These are phyloP conservation scores for Meteorus colon DNA, from an alignment of 2,888 invertebrate species.

Conservation along the genomic window DNA sequence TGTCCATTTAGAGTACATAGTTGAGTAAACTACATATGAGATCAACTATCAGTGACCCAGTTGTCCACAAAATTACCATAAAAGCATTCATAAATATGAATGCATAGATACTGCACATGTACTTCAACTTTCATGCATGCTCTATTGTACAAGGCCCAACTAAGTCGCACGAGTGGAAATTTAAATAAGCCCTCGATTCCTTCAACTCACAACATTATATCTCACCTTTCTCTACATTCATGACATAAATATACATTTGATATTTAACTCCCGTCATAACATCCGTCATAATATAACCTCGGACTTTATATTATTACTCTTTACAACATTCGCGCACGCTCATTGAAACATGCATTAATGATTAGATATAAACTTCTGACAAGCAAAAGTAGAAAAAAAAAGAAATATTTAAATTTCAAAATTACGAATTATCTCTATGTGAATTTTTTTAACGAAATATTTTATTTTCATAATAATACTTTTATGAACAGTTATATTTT, in stretches of 20 bases:
- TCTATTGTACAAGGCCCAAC: background rate
- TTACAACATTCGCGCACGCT: background rate
- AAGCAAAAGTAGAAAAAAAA: background rate
- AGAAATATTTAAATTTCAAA: background rate
- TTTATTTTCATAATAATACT: no score
- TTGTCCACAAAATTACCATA: conserved; percentile 16
- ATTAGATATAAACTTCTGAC: background rate
- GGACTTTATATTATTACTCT: background rate
- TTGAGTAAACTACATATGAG: background rate
- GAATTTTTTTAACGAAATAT: no score
- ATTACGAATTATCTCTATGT: no score
- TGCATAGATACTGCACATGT: background rate
- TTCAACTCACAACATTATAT: background rate
- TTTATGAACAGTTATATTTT: no score
- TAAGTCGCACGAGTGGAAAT: background rate
- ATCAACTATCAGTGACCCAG: conserved; percentile 10
- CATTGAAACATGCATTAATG: background rate
- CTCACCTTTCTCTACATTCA: background rate
- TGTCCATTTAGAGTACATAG: background rate
- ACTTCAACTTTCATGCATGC: background rate
- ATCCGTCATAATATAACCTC: background rate
- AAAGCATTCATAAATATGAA: conserved; percentile 11
- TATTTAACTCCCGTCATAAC: background rate
- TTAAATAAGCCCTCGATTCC: background rate
- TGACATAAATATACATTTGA: background rate